A percentile compares a stretch with the other conserved stretches of the same genome.
phyloP scores from a whole-genome alignment of 1,140 invertebrate genomes.

The Drosophila micromelanica region DNA sequence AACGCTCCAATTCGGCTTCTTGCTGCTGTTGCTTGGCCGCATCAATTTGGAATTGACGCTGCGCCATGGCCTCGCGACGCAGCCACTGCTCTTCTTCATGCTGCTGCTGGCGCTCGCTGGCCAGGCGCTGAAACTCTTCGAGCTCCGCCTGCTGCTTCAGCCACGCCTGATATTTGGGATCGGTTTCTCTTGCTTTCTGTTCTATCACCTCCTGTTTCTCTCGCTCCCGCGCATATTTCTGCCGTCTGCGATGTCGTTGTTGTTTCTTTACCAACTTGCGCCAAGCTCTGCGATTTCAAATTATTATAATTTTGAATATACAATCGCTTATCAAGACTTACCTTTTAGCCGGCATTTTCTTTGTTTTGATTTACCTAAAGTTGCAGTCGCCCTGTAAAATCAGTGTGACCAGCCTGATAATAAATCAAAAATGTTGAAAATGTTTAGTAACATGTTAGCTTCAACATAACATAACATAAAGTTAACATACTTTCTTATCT shows the following conservation, averaged over 20 bases:
- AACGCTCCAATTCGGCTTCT: slow-evolving; percentile 52
- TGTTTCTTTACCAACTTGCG: slow-evolving; percentile 85
- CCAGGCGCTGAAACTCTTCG: slow-evolving; percentile 66
- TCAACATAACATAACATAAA: background rate
- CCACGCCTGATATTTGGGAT: slow-evolving; percentile 77
- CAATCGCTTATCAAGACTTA: slow-evolving; percentile 3
- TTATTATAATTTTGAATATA: background rate
- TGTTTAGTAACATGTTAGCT: background rate
- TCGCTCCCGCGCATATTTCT: slow-evolving; percentile 76
- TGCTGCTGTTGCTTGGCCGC: slow-evolving; percentile 65
- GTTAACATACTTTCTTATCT: background rate
- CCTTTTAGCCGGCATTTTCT: slow-evolving; percentile 40
- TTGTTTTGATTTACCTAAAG: slow-evolving; percentile 4
- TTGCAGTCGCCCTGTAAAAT: slow-evolving; percentile 1
- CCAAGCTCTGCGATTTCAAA: slow-evolving; percentile 61
- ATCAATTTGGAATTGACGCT: slow-evolving; percentile 79
- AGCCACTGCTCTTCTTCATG: slow-evolving; percentile 82
- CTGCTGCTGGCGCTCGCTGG: slow-evolving; percentile 62
- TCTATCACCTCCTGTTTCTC: slow-evolving; percentile 61
- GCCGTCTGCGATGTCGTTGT: slow-evolving; percentile 84
- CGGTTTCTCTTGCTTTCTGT: slow-evolving; percentile 46
- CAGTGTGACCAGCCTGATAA: background rate
- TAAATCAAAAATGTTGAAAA: background rate
- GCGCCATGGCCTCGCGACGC: slow-evolving; percentile 80
- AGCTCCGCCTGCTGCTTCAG: slow-evolving; percentile 64